phyloP scores from a whole-genome alignment of 2,888 invertebrate species.

The Drosophila pegasa region DNA sequence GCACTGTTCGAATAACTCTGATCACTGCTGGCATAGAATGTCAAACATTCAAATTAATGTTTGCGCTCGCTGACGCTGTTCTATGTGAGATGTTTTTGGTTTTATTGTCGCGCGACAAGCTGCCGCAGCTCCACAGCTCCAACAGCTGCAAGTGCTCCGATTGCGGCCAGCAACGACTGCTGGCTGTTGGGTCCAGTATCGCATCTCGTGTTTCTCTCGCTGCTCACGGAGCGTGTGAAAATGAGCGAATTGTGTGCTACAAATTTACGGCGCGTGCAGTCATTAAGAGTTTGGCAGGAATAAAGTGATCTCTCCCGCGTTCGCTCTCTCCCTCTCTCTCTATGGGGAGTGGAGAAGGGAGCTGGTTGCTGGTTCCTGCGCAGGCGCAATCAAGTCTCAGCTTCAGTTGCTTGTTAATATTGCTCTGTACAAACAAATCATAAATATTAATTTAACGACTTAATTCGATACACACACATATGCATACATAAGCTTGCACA shows the following conservation, averaged over 20 bases:
- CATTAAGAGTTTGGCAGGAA: conserved; percentile 68
- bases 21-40: conserved; percentile 64
- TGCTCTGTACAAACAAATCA: conserved; percentile 72
- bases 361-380: conserved; percentile 3
- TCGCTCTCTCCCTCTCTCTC: background rate
- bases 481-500: background rate
- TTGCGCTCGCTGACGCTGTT: conserved; percentile 25
- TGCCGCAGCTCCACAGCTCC: conserved; percentile 4
- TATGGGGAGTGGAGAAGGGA: conserved; percentile 4
- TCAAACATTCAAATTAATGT: conserved; percentile 70
- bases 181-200: conserved; percentile 15
- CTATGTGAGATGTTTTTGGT: conserved; percentile 14
- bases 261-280: conserved; percentile 68
- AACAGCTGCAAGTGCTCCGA: conserved; percentile 23
- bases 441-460: conserved; percentile 80
- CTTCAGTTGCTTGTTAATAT: conserved; percentile 27
- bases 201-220: conserved; percentile 32
- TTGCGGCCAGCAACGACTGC: conserved; percentile 13
- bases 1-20: conserved; percentile 57
- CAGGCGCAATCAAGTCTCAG: conserved; percentile 24
- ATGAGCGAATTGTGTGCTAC: conserved; percentile 44
- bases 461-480: conserved; percentile 62
- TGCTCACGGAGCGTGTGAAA: conserved; percentile 66
- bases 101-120: conserved; percentile 51
- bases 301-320: conserved; percentile 23